Evolutionary conservation across 1,140 invertebrate species (phyloP).

Genomic region (Heliconius himera): DNA sequence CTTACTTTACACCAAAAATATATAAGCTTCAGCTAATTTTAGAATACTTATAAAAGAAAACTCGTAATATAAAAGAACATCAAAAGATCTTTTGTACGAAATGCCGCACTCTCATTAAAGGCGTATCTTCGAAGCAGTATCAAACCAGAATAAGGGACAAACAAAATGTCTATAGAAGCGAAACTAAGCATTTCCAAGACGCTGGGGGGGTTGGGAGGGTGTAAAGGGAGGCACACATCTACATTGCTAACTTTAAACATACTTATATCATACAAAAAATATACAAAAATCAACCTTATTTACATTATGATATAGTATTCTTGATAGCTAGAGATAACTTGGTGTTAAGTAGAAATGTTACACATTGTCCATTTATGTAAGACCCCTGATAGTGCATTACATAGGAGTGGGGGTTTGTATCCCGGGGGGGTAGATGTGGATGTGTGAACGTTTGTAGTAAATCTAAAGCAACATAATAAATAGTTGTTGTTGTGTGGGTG

Average conservation of each 20-base stretch:
- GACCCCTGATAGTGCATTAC: slow-evolving; percentile 63
- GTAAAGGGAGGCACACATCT: slow-evolving; percentile 43
- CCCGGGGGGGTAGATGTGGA: slow-evolving; percentile 29
- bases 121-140: slow-evolving; percentile 60
- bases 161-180: slow-evolving; percentile 73
- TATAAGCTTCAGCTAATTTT: slow-evolving; percentile 16
- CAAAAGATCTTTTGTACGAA: slow-evolving; percentile 38
- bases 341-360: slow-evolving; percentile 48
- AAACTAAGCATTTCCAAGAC: slow-evolving; percentile 76
- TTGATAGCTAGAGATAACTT: slow-evolving; percentile 28
- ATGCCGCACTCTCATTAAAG: slow-evolving; percentile 48
- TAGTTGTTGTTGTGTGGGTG: slow-evolving; percentile 33
- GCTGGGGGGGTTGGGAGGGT: slow-evolving; percentile 47
- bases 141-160: slow-evolving; percentile 68
- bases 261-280: slow-evolving; percentile 11
- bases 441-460: slow-evolving; percentile 52
- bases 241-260: slow-evolving; percentile 45
- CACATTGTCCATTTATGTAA: slow-evolving; percentile 65
- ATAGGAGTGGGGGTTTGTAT: slow-evolving; percentile 43
- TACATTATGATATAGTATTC: slow-evolving; percentile 11
- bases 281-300: slow-evolving; percentile 47
- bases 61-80: slow-evolving; percentile 35
- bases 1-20: not conserved
- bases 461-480: slow-evolving; percentile 52
- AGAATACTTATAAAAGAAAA: slow-evolving; percentile 15